Percentiles rank a stretch among this genome's conserved stretches.
Evolutionary conservation across 2,888 invertebrate genomes (phyloP).

Genomic region (Idaea dimidiata): DNA sequence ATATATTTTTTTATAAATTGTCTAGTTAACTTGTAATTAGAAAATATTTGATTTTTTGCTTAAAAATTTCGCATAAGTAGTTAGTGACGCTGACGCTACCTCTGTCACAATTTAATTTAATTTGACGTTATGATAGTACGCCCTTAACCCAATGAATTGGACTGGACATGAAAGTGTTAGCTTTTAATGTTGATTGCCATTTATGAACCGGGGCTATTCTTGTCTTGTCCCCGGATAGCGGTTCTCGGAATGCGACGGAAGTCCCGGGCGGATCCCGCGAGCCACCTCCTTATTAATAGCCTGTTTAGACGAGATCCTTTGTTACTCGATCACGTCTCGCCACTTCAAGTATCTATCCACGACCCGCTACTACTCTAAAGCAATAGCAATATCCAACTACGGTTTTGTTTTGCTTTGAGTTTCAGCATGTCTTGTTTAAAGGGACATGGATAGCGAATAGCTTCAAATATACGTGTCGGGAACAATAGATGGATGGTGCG

Average conservation of each 20-base stretch:
- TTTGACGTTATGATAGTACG: too few relatives aligned
- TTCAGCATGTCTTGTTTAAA: constrained; percentile 30
- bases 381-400: constrained; percentile 30
- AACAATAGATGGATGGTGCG: constrained; percentile 49
- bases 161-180: constrained; percentile 25
- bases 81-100: too few relatives aligned
- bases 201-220: constrained; percentile 66
- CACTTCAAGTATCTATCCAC: constrained; percentile 46
- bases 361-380: constrained; percentile 15
- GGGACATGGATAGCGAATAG: constrained; percentile 40
- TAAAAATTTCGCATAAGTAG: too few relatives aligned
- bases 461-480: constrained; percentile 27
- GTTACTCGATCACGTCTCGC: constrained; percentile 74
- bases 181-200: constrained; percentile 50
- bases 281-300: constrained; percentile 78
- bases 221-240: constrained; percentile 68
- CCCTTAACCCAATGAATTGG: constrained; percentile 21
- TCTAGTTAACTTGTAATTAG: too few relatives aligned
- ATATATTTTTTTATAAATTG: too few relatives aligned
- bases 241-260: constrained; percentile 76
- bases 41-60: too few relatives aligned
- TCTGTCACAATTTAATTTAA: too few relatives aligned
- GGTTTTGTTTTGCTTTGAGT: constrained; percentile 25
- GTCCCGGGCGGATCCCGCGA: constrained; percentile 65
- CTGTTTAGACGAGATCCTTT: constrained; percentile 78